phyloP scores from a whole-genome alignment of 1,140 invertebrate species.

The Camponotus floridanus region DNA sequence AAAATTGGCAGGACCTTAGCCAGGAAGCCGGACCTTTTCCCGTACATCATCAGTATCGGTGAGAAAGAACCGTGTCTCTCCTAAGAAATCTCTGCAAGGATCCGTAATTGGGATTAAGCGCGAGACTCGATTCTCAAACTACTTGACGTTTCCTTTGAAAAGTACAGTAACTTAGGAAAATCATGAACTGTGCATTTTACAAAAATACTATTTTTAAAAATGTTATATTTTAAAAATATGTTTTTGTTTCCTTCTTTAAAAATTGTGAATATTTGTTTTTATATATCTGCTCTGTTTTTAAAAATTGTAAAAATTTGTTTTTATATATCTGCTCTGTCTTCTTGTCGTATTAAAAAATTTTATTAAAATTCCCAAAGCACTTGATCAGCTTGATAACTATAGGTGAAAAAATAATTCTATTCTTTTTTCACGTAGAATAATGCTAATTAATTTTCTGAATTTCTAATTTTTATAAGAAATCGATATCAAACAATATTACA shows the following conservation, averaged over 20 bases:
- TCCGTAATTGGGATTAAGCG: not conserved
- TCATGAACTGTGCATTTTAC: too few relatives aligned
- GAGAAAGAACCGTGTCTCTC: not conserved
- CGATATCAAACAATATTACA: not conserved
- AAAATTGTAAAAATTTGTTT: too few relatives aligned
- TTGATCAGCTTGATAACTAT: not conserved
- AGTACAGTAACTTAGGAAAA: too few relatives aligned
- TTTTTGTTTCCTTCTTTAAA: too few relatives aligned
- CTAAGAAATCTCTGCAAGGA: not conserved
- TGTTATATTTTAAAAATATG: too few relatives aligned
- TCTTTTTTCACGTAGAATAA: not conserved
- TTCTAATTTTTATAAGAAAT: conserved; percentile 22
- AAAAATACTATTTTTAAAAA: too few relatives aligned
- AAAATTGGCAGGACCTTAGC: conserved; percentile 63
- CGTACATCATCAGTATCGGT: not conserved
- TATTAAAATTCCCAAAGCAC: not conserved
- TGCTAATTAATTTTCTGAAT: too few relatives aligned
- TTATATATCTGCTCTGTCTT: too few relatives aligned
- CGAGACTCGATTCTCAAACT: not conserved
- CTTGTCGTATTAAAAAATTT: not conserved
- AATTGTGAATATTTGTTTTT: too few relatives aligned
- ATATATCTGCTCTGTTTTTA: too few relatives aligned
- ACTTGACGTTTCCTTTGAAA: not conserved
- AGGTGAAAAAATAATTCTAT: not conserved
- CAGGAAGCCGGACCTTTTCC: not conserved